phyloP scores from a whole-genome alignment of 1,140 invertebrate genomes.

The Pinna nobilis region DNA sequence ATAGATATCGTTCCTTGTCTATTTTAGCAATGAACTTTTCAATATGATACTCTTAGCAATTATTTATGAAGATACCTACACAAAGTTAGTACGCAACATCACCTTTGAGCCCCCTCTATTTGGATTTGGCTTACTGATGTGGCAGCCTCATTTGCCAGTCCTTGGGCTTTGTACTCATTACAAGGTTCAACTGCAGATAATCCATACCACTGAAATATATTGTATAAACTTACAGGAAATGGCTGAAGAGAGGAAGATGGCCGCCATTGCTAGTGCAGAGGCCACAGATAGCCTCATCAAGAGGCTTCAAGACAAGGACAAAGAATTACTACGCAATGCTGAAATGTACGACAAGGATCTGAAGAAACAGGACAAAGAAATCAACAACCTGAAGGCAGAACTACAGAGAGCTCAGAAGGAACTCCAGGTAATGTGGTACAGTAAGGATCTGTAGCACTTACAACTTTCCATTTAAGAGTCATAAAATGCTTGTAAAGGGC shows the following conservation, averaged over 20 bases:
- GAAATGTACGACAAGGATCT: constrained; percentile 46
- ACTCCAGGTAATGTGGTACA: background rate
- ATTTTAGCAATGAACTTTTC: no score
- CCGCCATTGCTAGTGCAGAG: constrained; percentile 43
- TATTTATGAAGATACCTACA: no score
- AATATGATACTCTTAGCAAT: no score
- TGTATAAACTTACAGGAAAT: constrained; percentile 42
- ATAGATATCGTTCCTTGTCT: no score
- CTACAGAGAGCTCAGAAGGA: constrained; percentile 44
- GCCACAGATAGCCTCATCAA: constrained; percentile 35
- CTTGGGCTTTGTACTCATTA: no score
- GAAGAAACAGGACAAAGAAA: constrained; percentile 46
- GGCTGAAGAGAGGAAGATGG: constrained; percentile 47
- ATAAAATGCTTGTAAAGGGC: background rate
- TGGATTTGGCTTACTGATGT: no score
- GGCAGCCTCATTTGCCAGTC: no score
- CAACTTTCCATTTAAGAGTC: background rate
- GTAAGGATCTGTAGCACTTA: background rate
- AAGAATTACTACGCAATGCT: constrained; percentile 43
- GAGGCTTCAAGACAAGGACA: constrained; percentile 51
- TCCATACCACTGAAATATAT: background rate
- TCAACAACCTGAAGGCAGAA: constrained; percentile 45
- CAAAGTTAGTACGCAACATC: no score
- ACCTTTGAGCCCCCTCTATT: no score
- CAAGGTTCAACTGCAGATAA: background rate